A percentile compares a stretch with the other conserved stretches of the same genome.
These are phyloP conservation scores for Ceratina calcarata DNA, from an alignment of 1,140 invertebrate genomes.

Conservation along the genomic window DNA sequence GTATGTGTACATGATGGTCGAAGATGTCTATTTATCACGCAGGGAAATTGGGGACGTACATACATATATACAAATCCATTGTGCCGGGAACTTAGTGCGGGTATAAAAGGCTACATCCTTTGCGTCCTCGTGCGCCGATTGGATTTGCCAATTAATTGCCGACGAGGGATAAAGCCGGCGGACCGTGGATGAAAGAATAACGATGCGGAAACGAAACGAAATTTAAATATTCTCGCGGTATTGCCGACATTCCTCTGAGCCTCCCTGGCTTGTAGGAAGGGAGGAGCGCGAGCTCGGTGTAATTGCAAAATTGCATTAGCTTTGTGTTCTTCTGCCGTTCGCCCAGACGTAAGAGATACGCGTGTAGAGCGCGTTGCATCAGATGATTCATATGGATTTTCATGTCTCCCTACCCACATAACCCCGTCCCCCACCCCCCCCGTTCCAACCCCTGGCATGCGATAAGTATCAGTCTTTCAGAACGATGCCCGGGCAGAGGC, in stretches of 20 bases:
- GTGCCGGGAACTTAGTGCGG: constrained; percentile 26
- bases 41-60: constrained; percentile 8
- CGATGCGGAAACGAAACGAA: constrained; percentile 71
- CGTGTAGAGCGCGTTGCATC: constrained; percentile 54
- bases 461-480: constrained; percentile 47
- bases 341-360: constrained; percentile 72
- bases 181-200: constrained; percentile 71
- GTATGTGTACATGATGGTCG: background rate
- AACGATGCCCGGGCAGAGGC: background rate
- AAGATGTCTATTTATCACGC: background rate
- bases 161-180: constrained; percentile 47
- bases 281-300: constrained; percentile 56
- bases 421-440: constrained; percentile 6
- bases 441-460: background rate
- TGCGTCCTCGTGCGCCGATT: constrained; percentile 54
- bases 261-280: constrained; percentile 26
- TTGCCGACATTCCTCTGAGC: constrained; percentile 60
- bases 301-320: constrained; percentile 76
- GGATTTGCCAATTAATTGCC: constrained; percentile 66
- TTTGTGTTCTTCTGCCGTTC: constrained; percentile 73
- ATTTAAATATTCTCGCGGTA: constrained; percentile 72
- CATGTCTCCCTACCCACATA: constrained; percentile 8
- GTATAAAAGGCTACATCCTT: constrained; percentile 40
- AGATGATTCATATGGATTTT: constrained; percentile 69
- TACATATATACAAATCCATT: constrained; percentile 15